Conservation (phyloP, 2,888 invertebrate species). For the Rambutsinella grinnellia region DNA sequence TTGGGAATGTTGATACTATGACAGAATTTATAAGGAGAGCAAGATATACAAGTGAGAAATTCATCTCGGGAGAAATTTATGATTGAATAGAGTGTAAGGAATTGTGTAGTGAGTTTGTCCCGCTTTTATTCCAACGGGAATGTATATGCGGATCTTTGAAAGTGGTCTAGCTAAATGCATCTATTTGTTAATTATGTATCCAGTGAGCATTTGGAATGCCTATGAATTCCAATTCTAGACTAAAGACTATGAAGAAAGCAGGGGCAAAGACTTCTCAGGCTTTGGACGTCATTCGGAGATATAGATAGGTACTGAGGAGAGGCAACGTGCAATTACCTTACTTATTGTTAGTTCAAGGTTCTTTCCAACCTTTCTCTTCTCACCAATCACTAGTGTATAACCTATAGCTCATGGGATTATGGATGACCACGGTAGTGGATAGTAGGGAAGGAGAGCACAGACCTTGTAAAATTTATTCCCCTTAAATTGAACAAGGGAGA, state of each 20-base stretch:
- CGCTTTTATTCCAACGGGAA: too few relatives aligned
- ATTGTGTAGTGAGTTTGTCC: too few relatives aligned
- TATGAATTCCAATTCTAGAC: background rate
- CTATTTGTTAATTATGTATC: conserved; percentile 57
- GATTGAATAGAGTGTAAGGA: too few relatives aligned
- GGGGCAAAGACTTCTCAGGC: conserved; percentile 52
- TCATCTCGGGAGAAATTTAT: too few relatives aligned
- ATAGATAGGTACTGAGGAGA: conserved; percentile 8
- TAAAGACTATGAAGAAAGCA: too few relatives aligned
- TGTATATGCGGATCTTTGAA: conserved; percentile 47
- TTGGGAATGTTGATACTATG: conserved; percentile 41
- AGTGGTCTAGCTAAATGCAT: conserved; percentile 13
- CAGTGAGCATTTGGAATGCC: conserved; percentile 30
- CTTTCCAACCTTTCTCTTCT: conserved; percentile 24
- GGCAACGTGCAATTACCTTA: conserved; percentile 31
- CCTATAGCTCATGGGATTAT: background rate
- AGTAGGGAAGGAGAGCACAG: background rate
- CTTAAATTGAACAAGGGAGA: too few relatives aligned
- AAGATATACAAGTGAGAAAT: conserved; percentile 32
- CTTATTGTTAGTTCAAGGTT: conserved; percentile 45
- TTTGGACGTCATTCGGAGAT: conserved; percentile 39
- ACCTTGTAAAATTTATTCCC: background rate
- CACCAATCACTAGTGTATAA: background rate
- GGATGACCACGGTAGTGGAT: background rate
- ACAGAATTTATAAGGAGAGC: background rate